Evolutionary conservation across 2,113 vertebrate genomes (phyloP).

Genomic region (Gopherus evgoodei): DNA sequence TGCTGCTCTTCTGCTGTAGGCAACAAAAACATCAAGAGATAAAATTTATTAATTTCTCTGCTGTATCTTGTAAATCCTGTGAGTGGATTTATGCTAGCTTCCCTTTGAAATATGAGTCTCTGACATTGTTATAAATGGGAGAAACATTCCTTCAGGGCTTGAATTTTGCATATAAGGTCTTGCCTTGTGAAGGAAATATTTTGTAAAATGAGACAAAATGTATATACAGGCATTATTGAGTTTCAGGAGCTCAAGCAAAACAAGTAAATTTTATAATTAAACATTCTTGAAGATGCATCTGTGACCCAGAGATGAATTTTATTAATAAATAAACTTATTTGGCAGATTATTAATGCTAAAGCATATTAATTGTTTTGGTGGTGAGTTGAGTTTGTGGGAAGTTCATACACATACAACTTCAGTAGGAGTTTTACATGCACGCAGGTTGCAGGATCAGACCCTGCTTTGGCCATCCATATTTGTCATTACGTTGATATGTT

Average conservation of each 20-base stretch:
- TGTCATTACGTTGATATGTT: not conserved
- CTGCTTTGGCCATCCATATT: not conserved
- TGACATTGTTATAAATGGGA: constrained; percentile 4
- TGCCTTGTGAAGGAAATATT: constrained; percentile 12
- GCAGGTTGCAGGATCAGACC: not conserved
- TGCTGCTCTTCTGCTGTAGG: not conserved
- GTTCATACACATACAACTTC: not conserved
- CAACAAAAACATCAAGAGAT: not conserved
- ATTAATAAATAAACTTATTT: constrained; percentile 24
- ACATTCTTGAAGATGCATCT: not conserved
- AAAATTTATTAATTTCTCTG: not conserved
- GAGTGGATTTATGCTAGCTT: not conserved
- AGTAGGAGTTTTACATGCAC: not conserved
- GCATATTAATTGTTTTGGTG: not conserved
- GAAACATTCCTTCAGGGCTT: not conserved
- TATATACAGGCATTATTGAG: not conserved
- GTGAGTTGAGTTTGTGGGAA: not conserved
- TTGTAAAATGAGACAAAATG: not conserved
- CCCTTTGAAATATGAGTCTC: not conserved
- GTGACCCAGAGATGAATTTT: constrained; percentile 10
- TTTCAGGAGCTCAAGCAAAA: constrained; percentile 35
- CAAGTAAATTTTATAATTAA: constrained; percentile 32
- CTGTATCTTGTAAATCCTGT: not conserved
- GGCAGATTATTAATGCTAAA: not conserved
- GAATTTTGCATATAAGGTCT: not conserved